These are phyloP conservation scores for Prenolepis imparis DNA, from an alignment of 2,888 invertebrate species.

Conservation along the genomic window DNA sequence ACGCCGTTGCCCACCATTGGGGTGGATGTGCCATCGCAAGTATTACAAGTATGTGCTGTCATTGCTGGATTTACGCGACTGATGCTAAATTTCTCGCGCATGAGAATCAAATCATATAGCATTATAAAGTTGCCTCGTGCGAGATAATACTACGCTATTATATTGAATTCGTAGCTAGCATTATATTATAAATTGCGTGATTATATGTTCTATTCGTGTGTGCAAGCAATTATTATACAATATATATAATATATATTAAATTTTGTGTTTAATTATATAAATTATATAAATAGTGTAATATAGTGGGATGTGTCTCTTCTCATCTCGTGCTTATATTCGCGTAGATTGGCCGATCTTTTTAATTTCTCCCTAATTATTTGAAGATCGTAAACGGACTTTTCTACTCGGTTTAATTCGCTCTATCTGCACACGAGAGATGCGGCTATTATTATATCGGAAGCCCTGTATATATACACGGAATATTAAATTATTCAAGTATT, in stretches of 20 bases:
- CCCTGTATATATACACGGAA: no score
- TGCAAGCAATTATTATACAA: not conserved
- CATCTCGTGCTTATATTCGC: no score
- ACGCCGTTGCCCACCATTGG: conserved; percentile 84
- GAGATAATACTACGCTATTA: not conserved
- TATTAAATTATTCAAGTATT: no score
- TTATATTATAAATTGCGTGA: conserved; percentile 3
- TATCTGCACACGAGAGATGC: no score
- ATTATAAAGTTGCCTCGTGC: not conserved
- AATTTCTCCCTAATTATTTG: no score
- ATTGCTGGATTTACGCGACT: conserved; percentile 15
- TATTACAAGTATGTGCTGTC: conserved; percentile 90
- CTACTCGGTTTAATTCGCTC: no score
- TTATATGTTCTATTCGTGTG: not conserved
- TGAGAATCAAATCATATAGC: not conserved
- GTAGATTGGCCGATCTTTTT: no score
- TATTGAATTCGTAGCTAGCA: not conserved
- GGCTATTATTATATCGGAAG: no score
- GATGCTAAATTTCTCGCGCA: conserved; percentile 33
- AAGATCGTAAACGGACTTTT: no score
- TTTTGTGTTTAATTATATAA: not conserved
- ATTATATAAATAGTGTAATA: not conserved
- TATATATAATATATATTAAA: not conserved
- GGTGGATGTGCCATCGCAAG: conserved; percentile 94
- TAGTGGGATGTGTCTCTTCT: no score